Percentiles rank a stretch among this genome's conserved stretches.
Conservation (phyloP, 2,113 vertebrate species). For the Prunella himalayana region DNA sequence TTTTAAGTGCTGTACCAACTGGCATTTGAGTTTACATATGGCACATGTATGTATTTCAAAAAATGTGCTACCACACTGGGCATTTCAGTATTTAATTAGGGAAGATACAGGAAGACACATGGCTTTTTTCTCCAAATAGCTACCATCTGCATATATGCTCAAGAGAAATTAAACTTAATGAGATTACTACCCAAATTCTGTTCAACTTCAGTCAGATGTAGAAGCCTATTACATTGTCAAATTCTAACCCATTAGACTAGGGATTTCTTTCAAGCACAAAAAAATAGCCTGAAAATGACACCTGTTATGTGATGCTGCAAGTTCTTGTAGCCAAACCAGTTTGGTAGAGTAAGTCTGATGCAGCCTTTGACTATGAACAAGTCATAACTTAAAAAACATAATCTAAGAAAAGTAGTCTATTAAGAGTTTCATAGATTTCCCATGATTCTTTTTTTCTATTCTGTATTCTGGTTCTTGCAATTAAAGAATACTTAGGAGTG, state of each 20-base stretch:
- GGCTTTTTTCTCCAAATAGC: neutral
- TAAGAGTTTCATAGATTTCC: neutral
- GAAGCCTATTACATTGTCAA: neutral
- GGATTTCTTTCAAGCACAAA: neutral
- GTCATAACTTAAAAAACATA: neutral
- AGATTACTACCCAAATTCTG: neutral
- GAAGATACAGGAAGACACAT: neutral
- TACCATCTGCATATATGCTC: neutral
- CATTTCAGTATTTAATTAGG: neutral
- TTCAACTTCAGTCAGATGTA: neutral
- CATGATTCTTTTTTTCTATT: neutral
- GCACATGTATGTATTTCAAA: neutral
- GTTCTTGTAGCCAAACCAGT: neutral
- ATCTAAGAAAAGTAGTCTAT: neutral
- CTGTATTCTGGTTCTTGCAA: neutral
- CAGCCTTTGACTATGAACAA: neutral
- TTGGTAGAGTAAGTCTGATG: neutral
- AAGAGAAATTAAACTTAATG: neutral
- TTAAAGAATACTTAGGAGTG: neutral
- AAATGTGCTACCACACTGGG: neutral
- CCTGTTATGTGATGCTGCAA: neutral
- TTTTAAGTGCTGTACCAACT: neutral
- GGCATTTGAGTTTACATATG: neutral
- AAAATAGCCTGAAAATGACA: neutral
- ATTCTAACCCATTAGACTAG: neutral